These are phyloP conservation scores for Mongoloraphidia duomilia DNA, from an alignment of 2,888 invertebrate species.

Conservation along the genomic window DNA sequence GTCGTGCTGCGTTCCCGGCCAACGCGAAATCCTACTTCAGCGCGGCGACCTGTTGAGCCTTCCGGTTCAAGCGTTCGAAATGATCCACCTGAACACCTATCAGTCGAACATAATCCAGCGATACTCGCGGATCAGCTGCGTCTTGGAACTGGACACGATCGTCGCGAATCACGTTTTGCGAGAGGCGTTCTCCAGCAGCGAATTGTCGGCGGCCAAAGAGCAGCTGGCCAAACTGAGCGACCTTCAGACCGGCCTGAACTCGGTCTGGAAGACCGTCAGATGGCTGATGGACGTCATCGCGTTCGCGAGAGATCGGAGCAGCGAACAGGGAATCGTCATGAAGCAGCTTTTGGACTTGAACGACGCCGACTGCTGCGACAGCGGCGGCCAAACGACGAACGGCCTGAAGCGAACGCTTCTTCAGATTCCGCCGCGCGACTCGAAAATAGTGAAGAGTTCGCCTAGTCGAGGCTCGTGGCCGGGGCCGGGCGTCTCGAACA, in stretches of 20 bases:
- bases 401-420: constrained; percentile 40
- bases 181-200: constrained; percentile 86
- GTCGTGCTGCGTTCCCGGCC: constrained; percentile 81
- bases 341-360: constrained; percentile 10
- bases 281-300: constrained; percentile 95
- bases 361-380: constrained; percentile 27
- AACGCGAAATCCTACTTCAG: constrained; percentile 70
- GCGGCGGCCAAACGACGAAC: constrained; percentile 23
- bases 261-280: constrained; percentile 83
- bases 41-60: constrained; percentile 75
- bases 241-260: constrained; percentile 71
- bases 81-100: constrained; percentile 92
- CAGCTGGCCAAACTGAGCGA: constrained; percentile 68
- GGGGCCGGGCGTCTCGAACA: constrained; percentile 50
- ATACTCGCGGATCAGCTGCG: constrained; percentile 85
- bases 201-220: constrained; percentile 74
- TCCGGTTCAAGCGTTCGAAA: constrained; percentile 86
- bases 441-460: constrained; percentile 59
- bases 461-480: constrained; percentile 78
- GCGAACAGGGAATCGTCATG: constrained; percentile 17
- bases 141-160: constrained; percentile 82
- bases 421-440: constrained; percentile 55
- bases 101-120: constrained; percentile 79
- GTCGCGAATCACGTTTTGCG: constrained; percentile 85
- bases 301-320: constrained; percentile 71